A percentile compares a stretch with the other conserved stretches of the same genome.
Conservation (phyloP, 2,113 vertebrate species). For the Podarcis muralis region DNA sequence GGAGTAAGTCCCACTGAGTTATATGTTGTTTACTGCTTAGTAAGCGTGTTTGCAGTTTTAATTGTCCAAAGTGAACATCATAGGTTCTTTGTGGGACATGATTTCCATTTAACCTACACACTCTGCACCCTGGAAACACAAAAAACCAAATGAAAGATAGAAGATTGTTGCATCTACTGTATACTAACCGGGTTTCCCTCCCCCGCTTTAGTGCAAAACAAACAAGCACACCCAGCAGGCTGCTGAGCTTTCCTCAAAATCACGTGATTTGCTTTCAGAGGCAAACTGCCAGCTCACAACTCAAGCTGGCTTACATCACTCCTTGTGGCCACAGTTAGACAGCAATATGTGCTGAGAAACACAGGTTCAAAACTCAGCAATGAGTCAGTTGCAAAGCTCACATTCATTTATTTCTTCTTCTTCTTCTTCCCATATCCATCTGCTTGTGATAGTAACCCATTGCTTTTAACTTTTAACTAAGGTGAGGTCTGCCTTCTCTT, state of each 20-base stretch:
- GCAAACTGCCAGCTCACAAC: neutral
- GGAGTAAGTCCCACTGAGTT: neutral
- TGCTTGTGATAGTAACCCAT: neutral
- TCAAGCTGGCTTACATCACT: neutral
- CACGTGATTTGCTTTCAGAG: neutral
- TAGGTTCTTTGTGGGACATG: neutral
- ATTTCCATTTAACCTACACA: neutral
- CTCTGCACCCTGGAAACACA: neutral
- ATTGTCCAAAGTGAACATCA: neutral
- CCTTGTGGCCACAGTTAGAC: neutral
- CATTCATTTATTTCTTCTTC: neutral
- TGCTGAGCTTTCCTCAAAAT: conserved; percentile 12
- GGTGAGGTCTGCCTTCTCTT: too few relatives aligned
- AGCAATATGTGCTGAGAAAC: neutral
- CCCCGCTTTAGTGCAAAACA: neutral
- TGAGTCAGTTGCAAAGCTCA: neutral
- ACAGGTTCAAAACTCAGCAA: neutral
- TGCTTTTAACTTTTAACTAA: too few relatives aligned
- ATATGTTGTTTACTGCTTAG: too few relatives aligned
- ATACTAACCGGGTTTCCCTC: neutral
- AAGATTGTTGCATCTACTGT: rapidly evolving
- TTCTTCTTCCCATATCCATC: neutral
- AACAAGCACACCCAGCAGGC: neutral
- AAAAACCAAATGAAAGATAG: neutral
- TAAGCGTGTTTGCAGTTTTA: neutral